A percentile compares a stretch with the other conserved stretches of the same genome.
Evolutionary conservation across 2,113 vertebrate species (phyloP).

Genomic region (Dipodomys merriami): DNA sequence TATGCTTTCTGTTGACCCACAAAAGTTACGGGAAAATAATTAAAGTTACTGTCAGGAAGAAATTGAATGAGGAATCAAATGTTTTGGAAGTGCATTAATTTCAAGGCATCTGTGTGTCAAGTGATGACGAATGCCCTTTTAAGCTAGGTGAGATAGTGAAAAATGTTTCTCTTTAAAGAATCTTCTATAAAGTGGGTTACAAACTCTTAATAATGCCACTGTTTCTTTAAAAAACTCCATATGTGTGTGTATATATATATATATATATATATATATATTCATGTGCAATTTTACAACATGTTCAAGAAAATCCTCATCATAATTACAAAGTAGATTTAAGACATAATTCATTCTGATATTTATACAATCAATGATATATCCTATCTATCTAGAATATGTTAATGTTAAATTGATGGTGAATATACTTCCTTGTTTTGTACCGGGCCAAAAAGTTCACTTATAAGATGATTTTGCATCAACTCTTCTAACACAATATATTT

Average conservation of each 20-base stretch:
- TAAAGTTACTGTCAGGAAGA: conserved; percentile 68
- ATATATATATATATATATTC: not conserved
- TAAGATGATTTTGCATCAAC: not conserved
- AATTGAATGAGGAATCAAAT: conserved; percentile 65
- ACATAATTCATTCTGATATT: not conserved
- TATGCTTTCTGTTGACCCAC: conserved; percentile 38
- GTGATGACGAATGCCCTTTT: conserved; percentile 71
- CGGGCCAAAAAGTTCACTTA: not conserved
- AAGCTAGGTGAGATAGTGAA: conserved; percentile 62
- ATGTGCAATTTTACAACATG: not conserved
- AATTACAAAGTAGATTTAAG: not conserved
- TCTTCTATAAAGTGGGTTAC: conserved; percentile 3
- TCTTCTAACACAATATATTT: not conserved
- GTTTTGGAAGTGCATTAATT: conserved; percentile 72
- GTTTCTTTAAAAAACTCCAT: not conserved
- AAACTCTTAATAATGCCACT: not conserved
- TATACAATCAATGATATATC: not conserved
- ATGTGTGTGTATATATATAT: too few species aligned
- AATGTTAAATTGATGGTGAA: not conserved
- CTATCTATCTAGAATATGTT: not conserved
- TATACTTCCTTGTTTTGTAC: not conserved
- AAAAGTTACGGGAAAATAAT: conserved; percentile 50
- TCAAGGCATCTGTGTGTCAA: conserved; percentile 65
- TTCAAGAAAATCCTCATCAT: not conserved
- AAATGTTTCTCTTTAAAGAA: conserved; percentile 60